These are phyloP conservation scores for Ctenomys sociabilis DNA, from an alignment of 2,113 vertebrate genomes.

Conservation along the genomic window DNA sequence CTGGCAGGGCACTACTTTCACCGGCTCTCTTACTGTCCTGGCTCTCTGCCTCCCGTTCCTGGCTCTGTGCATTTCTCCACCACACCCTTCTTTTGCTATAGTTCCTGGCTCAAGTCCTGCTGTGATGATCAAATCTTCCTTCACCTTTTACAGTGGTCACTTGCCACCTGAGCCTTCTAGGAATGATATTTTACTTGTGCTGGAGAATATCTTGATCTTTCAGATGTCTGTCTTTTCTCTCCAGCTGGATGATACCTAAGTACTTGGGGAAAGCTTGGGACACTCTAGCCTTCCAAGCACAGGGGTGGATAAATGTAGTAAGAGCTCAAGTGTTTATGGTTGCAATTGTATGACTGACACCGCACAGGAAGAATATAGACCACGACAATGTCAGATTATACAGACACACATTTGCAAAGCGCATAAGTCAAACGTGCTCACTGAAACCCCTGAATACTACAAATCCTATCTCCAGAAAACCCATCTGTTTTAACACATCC, in stretches of 20 bases:
- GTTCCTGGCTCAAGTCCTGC: not conserved
- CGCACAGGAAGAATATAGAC: conserved; percentile 67
- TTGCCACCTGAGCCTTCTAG: not conserved
- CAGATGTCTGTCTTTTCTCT: not conserved
- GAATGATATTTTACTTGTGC: not conserved
- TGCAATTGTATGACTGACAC: conserved; percentile 47
- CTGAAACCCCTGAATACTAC: conserved; percentile 18
- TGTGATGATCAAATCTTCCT: not conserved
- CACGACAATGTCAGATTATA: conserved; percentile 68
- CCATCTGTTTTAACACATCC: conserved; percentile 51
- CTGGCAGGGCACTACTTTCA: fast-evolving
- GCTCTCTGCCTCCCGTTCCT: not conserved
- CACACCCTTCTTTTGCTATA: not conserved
- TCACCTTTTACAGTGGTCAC: conserved; percentile 9
- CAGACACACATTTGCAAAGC: conserved; percentile 75
- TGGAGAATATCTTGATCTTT: conserved; percentile 1
- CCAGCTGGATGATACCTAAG: not conserved
- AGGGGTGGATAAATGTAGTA: not conserved
- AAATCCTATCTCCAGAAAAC: conserved; percentile 67
- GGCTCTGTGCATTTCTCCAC: not conserved
- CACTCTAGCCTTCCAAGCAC: not conserved
- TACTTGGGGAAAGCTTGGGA: not conserved
- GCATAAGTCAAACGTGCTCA: conserved; percentile 67
- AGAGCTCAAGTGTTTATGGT: not conserved
- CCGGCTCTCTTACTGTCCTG: not conserved